These are phyloP conservation scores for Ibycter americanus DNA, from an alignment of 2,797 vertebrate genomes.

Conservation along the genomic window DNA sequence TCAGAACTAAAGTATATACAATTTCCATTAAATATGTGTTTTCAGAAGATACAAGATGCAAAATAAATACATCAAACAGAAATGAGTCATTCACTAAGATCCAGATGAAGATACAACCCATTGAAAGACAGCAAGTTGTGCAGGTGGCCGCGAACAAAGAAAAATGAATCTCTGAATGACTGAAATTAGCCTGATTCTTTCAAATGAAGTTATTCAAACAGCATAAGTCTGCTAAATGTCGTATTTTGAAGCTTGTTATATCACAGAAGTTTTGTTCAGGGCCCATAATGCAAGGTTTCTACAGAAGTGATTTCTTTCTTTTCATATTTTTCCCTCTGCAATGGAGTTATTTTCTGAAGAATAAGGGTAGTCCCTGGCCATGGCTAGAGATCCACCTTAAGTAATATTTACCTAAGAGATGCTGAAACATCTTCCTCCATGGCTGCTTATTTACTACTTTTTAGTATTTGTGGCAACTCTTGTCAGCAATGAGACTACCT, in stretches of 20 bases:
- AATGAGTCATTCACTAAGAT: not conserved
- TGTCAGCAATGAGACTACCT: not conserved
- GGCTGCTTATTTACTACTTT: not conserved
- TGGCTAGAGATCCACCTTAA: not conserved
- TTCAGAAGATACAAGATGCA: not conserved
- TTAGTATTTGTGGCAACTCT: not conserved
- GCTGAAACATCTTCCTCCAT: not conserved
- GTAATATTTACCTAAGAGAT: not conserved
- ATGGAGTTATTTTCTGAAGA: not conserved
- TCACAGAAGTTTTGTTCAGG: not conserved
- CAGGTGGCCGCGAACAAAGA: not conserved
- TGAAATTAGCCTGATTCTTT: conserved; percentile 5
- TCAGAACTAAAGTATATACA: not conserved
- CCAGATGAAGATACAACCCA: not conserved
- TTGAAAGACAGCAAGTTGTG: not conserved
- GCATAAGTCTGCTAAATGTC: not conserved
- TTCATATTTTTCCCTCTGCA: not conserved
- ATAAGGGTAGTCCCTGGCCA: not conserved
- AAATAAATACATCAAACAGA: not conserved
- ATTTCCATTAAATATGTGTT: not conserved
- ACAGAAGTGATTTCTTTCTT: not conserved
- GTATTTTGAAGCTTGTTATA: not conserved
- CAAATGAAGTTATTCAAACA: not conserved
- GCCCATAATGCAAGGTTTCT: not conserved
- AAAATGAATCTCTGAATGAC: not conserved